Evolutionary conservation across 2,113 vertebrate species (phyloP).

Genomic region (Tiliqua scincoides): DNA sequence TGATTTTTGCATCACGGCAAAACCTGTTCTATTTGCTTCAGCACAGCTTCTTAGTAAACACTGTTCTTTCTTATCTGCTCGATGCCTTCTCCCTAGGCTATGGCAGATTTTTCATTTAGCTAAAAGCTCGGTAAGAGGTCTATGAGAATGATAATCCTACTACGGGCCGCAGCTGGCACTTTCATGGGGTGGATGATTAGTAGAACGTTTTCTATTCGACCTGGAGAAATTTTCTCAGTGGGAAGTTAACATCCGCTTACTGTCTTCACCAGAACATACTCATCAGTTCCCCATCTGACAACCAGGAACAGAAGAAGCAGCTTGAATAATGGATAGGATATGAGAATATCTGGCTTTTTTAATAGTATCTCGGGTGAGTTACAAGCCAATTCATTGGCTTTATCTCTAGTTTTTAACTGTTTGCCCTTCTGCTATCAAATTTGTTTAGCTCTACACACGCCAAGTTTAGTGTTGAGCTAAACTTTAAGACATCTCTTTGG

Average conservation of each 20-base stretch:
- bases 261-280: conserved; percentile 92
- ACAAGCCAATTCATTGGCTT: conserved; percentile 84
- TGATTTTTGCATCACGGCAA: conserved; percentile 94
- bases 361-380: conserved; percentile 85
- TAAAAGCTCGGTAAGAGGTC: conserved; percentile 99
- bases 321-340: conserved; percentile 87
- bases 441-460: conserved; percentile 72
- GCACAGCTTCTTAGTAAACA: conserved; percentile 97
- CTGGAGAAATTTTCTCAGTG: conserved; percentile 99
- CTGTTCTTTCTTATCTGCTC: conserved; percentile 94
- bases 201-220: conserved; percentile 98
- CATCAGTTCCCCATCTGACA: conserved; percentile 92
- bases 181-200: conserved; percentile 98
- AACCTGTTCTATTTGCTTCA: conserved; percentile 95
- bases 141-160: conserved; percentile 99
- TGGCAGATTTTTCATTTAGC: conserved; percentile 99
- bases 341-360: conserved; percentile 81
- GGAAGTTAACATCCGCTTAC: conserved; percentile 99
- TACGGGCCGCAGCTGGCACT: conserved; percentile 97
- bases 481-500: conserved; percentile 61
- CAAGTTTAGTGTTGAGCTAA: conserved; percentile 69
- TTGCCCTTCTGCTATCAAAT: conserved; percentile 80
- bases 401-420: conserved; percentile 86
- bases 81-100: conserved; percentile 98
- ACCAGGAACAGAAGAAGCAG: conserved; percentile 84